Percentiles rank a stretch among this genome's conserved stretches.
These are phyloP conservation scores for Bombus consobrinus DNA, from an alignment of 1,140 invertebrate genomes.

Conservation along the genomic window DNA sequence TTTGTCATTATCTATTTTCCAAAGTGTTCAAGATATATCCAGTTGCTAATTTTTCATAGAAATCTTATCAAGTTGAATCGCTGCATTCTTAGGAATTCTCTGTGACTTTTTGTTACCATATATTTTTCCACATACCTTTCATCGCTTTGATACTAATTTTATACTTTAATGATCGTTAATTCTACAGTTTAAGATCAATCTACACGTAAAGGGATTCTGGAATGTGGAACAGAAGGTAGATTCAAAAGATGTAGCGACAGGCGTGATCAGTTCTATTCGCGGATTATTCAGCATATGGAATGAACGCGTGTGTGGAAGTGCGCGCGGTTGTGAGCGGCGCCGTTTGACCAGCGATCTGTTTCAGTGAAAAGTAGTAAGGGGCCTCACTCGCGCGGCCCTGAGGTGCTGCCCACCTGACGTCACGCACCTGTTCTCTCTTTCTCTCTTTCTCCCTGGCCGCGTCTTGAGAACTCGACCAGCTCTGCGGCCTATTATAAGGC, in stretches of 20 bases:
- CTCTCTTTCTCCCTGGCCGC: constrained; percentile 57
- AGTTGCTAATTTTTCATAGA: too few species aligned
- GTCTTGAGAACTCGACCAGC: constrained; percentile 65
- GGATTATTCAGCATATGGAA: constrained; percentile 16
- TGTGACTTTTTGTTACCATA: too few species aligned
- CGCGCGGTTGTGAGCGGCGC: constrained; percentile 43
- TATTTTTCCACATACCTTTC: too few species aligned
- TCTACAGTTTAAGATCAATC: neutral
- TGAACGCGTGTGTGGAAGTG: constrained; percentile 30
- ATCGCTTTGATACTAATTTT: neutral
- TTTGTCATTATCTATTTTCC: too few species aligned
- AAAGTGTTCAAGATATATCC: too few species aligned
- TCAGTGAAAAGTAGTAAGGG: constrained; percentile 60
- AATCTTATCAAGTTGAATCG: too few species aligned
- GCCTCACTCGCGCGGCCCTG: constrained; percentile 74
- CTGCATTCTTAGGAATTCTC: too few species aligned
- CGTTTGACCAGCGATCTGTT: constrained; percentile 68
- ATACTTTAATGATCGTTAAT: neutral
- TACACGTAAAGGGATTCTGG: neutral
- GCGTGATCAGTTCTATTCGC: neutral
- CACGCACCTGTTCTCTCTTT: constrained; percentile 81
- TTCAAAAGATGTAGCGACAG: neutral
- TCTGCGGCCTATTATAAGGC: constrained; percentile 67
- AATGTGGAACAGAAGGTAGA: neutral
- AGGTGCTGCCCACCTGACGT: constrained; percentile 82